phyloP scores from a whole-genome alignment of 2,113 vertebrate genomes.

The Columbina picui region DNA sequence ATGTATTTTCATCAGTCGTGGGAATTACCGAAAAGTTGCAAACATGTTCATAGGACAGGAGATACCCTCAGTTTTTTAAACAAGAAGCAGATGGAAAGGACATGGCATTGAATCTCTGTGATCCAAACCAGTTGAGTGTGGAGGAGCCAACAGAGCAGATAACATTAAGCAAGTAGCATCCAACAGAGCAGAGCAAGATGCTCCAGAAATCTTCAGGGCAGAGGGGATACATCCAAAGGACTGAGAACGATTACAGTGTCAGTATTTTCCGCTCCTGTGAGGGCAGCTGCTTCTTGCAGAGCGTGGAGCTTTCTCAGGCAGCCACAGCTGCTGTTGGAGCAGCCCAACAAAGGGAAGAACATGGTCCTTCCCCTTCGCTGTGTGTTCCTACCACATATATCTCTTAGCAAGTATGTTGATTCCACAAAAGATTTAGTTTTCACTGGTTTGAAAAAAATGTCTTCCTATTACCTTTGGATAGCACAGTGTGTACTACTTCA shows the following conservation, averaged over 20 bases:
- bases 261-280: not conserved
- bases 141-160: not conserved
- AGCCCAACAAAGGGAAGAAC: not conserved
- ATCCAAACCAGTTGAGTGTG: not conserved
- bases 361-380: not conserved
- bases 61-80: not conserved
- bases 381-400: not conserved
- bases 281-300: not conserved
- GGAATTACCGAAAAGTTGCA: slow-evolving; percentile 12
- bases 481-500: not conserved
- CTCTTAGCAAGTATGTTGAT: not conserved
- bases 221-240: not conserved
- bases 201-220: not conserved
- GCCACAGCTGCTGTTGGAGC: not conserved
- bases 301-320: not conserved
- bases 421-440: not conserved
- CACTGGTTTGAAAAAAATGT: not conserved
- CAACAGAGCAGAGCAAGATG: not conserved
- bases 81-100: slow-evolving; percentile 9
- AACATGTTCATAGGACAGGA: not conserved
- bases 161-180: not conserved
- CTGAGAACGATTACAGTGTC: not conserved
- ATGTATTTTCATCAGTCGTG: not conserved
- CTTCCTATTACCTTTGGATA: not conserved
- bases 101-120: not conserved